Percentiles rank a stretch among this genome's conserved stretches.
Evolutionary conservation across 1,140 invertebrate species (phyloP).

Genomic region (Pentalonia nigronervosa): DNA sequence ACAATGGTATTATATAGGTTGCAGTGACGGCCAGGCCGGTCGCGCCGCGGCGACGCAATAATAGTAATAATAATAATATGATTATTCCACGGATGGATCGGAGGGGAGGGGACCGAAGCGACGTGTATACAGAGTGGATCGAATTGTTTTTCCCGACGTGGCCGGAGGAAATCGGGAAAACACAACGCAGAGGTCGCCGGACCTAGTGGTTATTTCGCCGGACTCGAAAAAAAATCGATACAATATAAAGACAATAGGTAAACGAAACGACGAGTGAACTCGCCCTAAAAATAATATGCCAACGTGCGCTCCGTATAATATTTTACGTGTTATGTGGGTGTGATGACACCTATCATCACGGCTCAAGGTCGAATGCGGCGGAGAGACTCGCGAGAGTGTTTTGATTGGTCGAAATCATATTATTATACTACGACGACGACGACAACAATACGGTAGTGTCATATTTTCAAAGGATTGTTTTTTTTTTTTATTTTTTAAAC

Average conservation of each 20-base stretch:
- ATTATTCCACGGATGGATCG: background rate
- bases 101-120: background rate
- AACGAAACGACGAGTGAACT: background rate
- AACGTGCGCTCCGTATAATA: background rate
- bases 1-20: slow-evolving; percentile 36
- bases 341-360: background rate
- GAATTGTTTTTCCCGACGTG: background rate
- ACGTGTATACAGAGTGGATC: background rate
- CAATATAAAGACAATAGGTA: background rate
- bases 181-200: background rate
- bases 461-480: background rate
- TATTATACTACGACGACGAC: background rate
- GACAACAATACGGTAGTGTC: background rate
- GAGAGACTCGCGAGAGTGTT: background rate
- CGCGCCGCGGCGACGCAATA: slow-evolving; percentile 19
- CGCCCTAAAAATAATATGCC: background rate
- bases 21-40: slow-evolving; percentile 3
- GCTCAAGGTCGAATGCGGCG: background rate
- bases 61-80: slow-evolving; percentile 46
- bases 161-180: background rate
- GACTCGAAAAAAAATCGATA: background rate
- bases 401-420: background rate
- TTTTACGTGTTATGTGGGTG: background rate
- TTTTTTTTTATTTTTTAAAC: too few relatives aligned
- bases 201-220: background rate